Conservation (phyloP, 2,888 invertebrate species). For the Entomobrya proxima region DNA sequence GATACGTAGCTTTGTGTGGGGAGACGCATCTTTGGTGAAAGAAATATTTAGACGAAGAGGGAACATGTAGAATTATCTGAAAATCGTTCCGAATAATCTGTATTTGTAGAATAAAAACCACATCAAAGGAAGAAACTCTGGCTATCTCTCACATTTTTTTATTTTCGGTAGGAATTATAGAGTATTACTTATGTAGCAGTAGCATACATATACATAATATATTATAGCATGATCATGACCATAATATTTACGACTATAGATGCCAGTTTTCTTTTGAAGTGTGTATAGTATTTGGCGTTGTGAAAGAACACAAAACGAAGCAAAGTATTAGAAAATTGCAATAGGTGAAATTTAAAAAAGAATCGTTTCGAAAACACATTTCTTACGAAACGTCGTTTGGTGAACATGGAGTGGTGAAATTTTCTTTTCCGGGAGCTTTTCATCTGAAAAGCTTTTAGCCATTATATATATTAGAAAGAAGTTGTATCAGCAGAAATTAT, state of each 20-base stretch:
- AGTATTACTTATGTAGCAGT: too few relatives aligned
- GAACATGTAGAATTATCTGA: slow-evolving; percentile 31
- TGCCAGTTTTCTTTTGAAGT: too few relatives aligned
- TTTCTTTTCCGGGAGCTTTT: neutral
- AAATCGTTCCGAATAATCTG: neutral
- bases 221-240: neutral
- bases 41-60: slow-evolving; percentile 18
- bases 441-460: neutral
- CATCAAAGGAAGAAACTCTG: neutral
- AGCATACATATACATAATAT: too few relatives aligned
- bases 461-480: neutral
- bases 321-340: too few relatives aligned
- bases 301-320: too few relatives aligned
- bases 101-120: neutral
- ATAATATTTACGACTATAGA: too few relatives aligned
- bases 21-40: slow-evolving; percentile 20
- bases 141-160: neutral
- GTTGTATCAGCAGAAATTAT: slow-evolving; percentile 27
- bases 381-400: too few relatives aligned
- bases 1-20: neutral
- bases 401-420: too few relatives aligned
- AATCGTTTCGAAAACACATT: too few relatives aligned
- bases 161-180: neutral
- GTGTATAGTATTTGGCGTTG: too few relatives aligned
- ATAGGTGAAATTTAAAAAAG: too few relatives aligned